These are phyloP conservation scores for Syrmaticus mikado DNA, from an alignment of 2,113 vertebrate species.

Conservation along the genomic window DNA sequence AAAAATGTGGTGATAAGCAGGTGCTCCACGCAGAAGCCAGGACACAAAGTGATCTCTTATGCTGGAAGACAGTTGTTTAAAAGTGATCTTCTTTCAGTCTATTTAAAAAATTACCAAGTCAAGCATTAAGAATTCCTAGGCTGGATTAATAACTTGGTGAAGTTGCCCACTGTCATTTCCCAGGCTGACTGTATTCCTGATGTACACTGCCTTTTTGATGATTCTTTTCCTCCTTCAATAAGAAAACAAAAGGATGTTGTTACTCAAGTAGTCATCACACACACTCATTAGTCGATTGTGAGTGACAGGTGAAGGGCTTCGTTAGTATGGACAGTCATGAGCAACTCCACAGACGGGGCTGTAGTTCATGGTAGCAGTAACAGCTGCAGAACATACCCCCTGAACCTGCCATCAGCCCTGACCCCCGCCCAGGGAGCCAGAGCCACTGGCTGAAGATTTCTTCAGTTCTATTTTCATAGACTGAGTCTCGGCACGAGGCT, in stretches of 20 bases:
- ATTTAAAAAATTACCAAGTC: background rate
- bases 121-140: background rate
- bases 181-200: background rate
- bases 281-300: slow-evolving; percentile 73
- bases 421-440: slow-evolving; percentile 80
- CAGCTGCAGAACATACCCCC: slow-evolving; percentile 83
- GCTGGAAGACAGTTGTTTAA: background rate
- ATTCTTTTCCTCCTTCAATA: background rate
- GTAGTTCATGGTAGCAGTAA: slow-evolving; percentile 71
- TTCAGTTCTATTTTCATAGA: slow-evolving; percentile 97
- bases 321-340: slow-evolving; percentile 72
- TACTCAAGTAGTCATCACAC: slow-evolving; percentile 62
- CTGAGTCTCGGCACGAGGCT: slow-evolving; percentile 91
- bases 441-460: slow-evolving; percentile 86
- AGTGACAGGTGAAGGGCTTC: slow-evolving; percentile 58
- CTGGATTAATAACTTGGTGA: slow-evolving; percentile 2
- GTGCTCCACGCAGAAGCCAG: background rate
- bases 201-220: background rate
- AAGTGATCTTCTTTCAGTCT: background rate
- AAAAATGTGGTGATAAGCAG: background rate
- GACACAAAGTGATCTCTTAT: background rate
- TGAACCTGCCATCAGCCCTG: slow-evolving; percentile 86
- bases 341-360: slow-evolving; percentile 56
- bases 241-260: slow-evolving; percentile 40
- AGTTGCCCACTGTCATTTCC: background rate